Evolutionary conservation across 2,888 invertebrate species (phyloP).

Genomic region (Coelinius sp.): DNA sequence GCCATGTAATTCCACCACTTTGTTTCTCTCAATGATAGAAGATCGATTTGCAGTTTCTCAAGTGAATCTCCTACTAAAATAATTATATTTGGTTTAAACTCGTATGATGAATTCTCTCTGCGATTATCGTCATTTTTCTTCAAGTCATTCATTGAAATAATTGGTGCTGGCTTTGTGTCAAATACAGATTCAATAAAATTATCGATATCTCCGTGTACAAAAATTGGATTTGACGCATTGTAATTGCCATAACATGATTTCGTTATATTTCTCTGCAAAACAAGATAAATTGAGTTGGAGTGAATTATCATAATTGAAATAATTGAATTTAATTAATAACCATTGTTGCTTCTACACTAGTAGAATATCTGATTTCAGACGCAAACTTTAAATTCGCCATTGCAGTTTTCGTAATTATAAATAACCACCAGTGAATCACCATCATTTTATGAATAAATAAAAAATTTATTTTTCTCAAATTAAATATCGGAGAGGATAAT

Average conservation of each 20-base stretch:
- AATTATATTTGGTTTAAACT: background rate
- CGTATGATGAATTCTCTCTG: background rate
- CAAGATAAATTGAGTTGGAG: too few species aligned
- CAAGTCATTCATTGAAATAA: background rate
- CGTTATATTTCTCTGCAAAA: background rate
- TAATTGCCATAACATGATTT: background rate
- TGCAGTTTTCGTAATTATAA: background rate
- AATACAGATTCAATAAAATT: background rate
- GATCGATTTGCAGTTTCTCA: background rate
- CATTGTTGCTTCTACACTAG: background rate
- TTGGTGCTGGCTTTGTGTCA: background rate
- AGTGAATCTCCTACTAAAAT: background rate
- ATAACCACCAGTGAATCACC: too few species aligned
- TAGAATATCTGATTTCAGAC: background rate
- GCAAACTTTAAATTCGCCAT: background rate
- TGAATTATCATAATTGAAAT: background rate
- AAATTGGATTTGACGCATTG: background rate
- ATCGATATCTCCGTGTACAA: background rate
- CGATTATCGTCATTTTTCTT: background rate
- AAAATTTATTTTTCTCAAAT: too few species aligned
- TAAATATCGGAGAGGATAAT: too few species aligned
- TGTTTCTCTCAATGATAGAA: background rate
- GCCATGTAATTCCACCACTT: background rate
- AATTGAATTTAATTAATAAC: background rate
- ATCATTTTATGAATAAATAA: too few species aligned